Evolutionary conservation across 2,113 vertebrate genomes (phyloP), one percentile per base, ranked within the genome.

Genomic region (Tachuris rubrigastra): DNA sequence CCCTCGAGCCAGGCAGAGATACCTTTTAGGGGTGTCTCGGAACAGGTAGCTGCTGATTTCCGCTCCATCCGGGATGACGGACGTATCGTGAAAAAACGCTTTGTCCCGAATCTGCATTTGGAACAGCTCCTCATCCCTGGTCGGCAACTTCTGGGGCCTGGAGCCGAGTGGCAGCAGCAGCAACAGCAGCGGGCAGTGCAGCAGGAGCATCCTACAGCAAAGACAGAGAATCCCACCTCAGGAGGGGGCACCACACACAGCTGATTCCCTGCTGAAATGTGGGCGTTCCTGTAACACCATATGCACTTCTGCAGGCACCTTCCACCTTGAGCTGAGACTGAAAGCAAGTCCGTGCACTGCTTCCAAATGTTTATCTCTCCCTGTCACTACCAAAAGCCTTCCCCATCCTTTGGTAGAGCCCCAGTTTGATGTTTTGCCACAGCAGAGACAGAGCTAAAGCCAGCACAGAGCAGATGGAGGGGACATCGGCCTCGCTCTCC

Each of bases 91-190:
- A 89, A 99, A 99, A 92, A 99, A 97, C 0, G 98, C 96, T 89
- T 99, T 99, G 98, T 99, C 99, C 89, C 98, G 98, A 93, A 99
- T 99, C 97, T 99, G 99, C 99, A 99, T 99, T 97, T 99, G 99
- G 94, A 99, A 99, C 88, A 99, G 98, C 24, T 99, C 99, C 90
- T 99, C 99, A 86, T 99, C 99, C 77, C 99, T 98, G 9, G 99
- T 99, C 52, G 99, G 99, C 25, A 99, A 72, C 96, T 99, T 99
- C 98, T 99, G 99, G 62, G 98, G 96, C 95, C 95, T 93, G 16
- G 97, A 97, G 63, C 94, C 63, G 2, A 98, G 94, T 0, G 98
- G 98, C 52, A 99, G 78, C 23, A 99, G 91, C 96, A 98, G 89
- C 80, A 98, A 85, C 21, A 95, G 91, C 74, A 96, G 86, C 3